These are phyloP conservation scores for Eulemur rufifrons DNA, from an alignment of 2,113 vertebrate genomes.

Conservation along the genomic window DNA sequence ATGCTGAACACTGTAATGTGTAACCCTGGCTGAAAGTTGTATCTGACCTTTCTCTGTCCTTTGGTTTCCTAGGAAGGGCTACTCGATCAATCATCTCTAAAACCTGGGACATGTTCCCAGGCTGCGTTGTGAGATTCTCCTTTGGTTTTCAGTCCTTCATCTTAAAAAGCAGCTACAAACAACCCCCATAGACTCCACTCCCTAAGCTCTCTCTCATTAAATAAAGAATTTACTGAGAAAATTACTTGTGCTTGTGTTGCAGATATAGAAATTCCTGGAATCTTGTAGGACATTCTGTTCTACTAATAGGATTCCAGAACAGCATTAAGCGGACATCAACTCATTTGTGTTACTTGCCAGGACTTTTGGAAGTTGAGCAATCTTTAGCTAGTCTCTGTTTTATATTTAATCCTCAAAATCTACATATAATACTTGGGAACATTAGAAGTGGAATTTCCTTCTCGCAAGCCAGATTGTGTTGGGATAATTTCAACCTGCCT, in stretches of 20 bases:
- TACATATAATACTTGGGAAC: background rate
- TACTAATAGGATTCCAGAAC: conserved; percentile 28
- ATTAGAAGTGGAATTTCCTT: background rate
- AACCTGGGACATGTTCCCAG: background rate
- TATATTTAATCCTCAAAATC: conserved; percentile 53
- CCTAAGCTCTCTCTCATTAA: background rate
- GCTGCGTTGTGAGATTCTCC: background rate
- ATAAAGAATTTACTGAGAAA: conserved; percentile 1
- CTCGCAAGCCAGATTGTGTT: conserved; percentile 3
- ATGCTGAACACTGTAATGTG: background rate
- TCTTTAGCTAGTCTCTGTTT: conserved; percentile 48
- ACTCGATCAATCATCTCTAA: background rate
- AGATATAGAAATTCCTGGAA: conserved; percentile 52
- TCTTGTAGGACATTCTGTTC: conserved; percentile 24
- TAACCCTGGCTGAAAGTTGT: background rate
- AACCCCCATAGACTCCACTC: background rate
- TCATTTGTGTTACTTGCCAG: background rate
- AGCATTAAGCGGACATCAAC: background rate
- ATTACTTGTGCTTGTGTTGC: conserved; percentile 6
- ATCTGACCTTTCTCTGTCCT: background rate
- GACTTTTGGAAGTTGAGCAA: conserved; percentile 41
- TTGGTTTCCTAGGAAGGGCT: background rate
- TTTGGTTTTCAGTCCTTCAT: background rate
- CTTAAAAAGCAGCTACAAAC: background rate
- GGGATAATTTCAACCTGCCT: conserved; percentile 11